A percentile compares a stretch with the other conserved stretches of the same genome.
phyloP scores from a whole-genome alignment of 2,797 vertebrate species.

The Myiothlypis chrysogaster region DNA sequence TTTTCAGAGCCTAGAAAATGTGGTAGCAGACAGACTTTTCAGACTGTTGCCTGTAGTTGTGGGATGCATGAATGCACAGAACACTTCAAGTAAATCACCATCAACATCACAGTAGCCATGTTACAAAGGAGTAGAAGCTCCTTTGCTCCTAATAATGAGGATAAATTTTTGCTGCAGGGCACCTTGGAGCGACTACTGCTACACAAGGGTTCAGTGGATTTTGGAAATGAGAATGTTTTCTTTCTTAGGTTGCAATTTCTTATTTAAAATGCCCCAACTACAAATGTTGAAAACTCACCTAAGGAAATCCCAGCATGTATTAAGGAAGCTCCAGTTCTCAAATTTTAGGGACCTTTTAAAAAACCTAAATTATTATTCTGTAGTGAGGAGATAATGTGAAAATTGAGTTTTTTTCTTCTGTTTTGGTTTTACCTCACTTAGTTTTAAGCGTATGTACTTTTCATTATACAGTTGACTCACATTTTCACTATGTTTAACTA shows the following conservation, averaged over 20 bases:
- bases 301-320: background rate
- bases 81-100: background rate
- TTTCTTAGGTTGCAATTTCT: background rate
- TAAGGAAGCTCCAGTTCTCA: background rate
- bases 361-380: background rate
- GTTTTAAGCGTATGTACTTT: background rate
- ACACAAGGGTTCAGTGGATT: background rate
- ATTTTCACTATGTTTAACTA: background rate
- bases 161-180: background rate
- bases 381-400: background rate
- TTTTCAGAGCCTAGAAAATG: background rate
- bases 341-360: background rate
- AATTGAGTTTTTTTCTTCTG: background rate
- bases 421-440: background rate
- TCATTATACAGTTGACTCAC: background rate
- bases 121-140: background rate
- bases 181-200: background rate
- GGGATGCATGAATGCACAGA: background rate
- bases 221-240: background rate
- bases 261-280: background rate
- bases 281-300: background rate
- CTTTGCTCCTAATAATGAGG: background rate
- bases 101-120: background rate
- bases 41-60: background rate
- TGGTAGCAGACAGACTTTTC: background rate